Evolutionary conservation across 2,888 invertebrate species (phyloP), one percentile per base, ranked within the genome.

Genomic region (Euzophera pinguis): DNA sequence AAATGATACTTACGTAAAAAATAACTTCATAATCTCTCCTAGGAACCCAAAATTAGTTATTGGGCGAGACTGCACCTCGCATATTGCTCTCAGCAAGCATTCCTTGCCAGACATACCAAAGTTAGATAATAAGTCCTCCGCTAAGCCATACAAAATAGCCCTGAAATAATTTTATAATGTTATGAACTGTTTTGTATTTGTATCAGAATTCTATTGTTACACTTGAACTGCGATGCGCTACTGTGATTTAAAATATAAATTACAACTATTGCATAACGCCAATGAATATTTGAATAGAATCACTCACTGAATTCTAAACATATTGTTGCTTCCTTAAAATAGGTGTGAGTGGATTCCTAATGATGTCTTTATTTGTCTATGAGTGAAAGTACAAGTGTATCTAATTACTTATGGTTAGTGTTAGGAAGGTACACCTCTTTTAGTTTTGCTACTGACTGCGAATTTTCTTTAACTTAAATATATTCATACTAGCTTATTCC

Each of bases 101-200:
- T 96, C 96, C 69, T 93, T 95, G 17, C 97, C 97, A 60, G 96
- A 93, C 84, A 96, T 83, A 0, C 96, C 96, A 59, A 97, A 95
- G 64, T 95, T 96, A 41, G 93, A 92, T 50, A 97, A 80, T 73
- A 97, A 92, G 69, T 96, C 96, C 75, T 96, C 96, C 0, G 95
- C 92, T 3, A 94, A 91, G 1, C 94, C 93, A 64, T 96, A 97
- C 54, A 96, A 84, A 55, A 97, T 77, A 0, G 96, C 96, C 67
- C 96, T 91, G 80, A 53, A 78, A 74, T 22, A 22, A 22, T 22
- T 22, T 22, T 2, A 22, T 22, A 22, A 22, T 5, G 22, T 22
- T 22, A 22, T 22, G 2, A 22, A 22, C 22, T 22, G 22, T 5
- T 22, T n/a, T n/a, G n/a, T n/a, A n/a, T n/a, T n/a, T n/a, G n/a